phyloP scores from a whole-genome alignment of 53 echinoderm and acorn worm species.

The Paracentrotus lividus region DNA sequence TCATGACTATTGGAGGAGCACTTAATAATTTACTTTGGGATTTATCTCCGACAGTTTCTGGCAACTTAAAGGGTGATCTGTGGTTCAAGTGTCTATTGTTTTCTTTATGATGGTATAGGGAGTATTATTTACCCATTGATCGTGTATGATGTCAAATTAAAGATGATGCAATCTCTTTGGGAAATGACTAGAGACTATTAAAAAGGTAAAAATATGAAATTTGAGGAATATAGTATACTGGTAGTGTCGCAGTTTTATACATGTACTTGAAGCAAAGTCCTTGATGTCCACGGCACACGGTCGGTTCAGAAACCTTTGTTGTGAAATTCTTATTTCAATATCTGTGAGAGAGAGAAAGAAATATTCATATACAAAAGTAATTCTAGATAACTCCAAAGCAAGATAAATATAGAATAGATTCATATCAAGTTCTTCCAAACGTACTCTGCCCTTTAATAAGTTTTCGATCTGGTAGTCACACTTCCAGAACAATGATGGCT shows the following conservation, averaged over 20 bases:
- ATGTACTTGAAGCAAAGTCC: too few relatives aligned
- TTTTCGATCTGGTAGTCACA: conserved; percentile 58
- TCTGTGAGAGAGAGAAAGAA: background rate
- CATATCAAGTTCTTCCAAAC: background rate
- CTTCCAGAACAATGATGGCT: conserved; percentile 67
- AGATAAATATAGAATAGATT: background rate
- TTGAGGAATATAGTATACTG: background rate
- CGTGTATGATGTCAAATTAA: background rate
- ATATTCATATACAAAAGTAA: background rate
- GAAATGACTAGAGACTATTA: background rate
- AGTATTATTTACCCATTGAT: background rate
- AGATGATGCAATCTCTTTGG: background rate
- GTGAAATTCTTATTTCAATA: background rate
- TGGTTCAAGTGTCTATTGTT: background rate
- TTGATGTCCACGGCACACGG: too few relatives aligned
- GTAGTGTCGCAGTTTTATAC: too few relatives aligned
- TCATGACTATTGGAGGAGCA: conserved; percentile 29
- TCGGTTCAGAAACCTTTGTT: too few relatives aligned
- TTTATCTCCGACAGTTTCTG: background rate
- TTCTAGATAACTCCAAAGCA: background rate
- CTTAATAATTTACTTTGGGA: background rate
- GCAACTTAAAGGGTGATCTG: background rate
- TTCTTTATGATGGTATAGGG: background rate
- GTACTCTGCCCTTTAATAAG: background rate
- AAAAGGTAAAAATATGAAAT: background rate